Conservation (phyloP, 2,797 vertebrate genomes). For the Gorsachius magnificus region DNA sequence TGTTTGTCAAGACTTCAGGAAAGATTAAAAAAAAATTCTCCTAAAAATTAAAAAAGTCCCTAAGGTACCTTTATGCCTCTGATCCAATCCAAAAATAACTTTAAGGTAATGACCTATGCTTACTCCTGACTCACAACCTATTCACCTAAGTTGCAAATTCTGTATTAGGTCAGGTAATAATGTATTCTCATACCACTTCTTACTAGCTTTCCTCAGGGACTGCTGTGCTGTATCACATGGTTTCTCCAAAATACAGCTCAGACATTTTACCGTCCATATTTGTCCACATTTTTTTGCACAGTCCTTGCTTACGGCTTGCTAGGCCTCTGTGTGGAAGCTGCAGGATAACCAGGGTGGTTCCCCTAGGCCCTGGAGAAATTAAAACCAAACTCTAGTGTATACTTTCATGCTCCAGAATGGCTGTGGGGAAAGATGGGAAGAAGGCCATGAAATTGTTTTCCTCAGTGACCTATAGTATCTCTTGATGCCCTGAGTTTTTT, state of each 20-base stretch:
- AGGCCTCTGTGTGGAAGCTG: background rate
- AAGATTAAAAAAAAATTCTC: constrained; percentile 13
- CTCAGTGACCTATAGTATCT: background rate
- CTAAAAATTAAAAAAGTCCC: background rate
- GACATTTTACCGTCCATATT: background rate
- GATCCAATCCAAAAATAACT: background rate
- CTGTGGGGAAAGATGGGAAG: background rate
- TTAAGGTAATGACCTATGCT: background rate
- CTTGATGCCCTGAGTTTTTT: background rate
- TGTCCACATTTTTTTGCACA: background rate
- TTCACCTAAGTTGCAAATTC: background rate
- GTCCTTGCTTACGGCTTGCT: background rate
- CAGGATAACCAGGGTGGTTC: background rate
- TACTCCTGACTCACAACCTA: background rate
- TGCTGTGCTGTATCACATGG: background rate
- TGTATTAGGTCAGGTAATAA: background rate
- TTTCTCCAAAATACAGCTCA: background rate
- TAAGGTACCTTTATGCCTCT: background rate
- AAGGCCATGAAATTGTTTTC: background rate
- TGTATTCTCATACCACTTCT: background rate
- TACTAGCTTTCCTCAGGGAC: background rate
- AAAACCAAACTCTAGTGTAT: background rate
- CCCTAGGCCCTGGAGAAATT: background rate
- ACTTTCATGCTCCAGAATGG: background rate
- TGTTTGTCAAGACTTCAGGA: constrained; percentile 38